Percentiles rank a stretch among this genome's conserved stretches.
These are phyloP conservation scores for Erythrocebus patas DNA, from an alignment of 2,113 vertebrate genomes.

Conservation along the genomic window DNA sequence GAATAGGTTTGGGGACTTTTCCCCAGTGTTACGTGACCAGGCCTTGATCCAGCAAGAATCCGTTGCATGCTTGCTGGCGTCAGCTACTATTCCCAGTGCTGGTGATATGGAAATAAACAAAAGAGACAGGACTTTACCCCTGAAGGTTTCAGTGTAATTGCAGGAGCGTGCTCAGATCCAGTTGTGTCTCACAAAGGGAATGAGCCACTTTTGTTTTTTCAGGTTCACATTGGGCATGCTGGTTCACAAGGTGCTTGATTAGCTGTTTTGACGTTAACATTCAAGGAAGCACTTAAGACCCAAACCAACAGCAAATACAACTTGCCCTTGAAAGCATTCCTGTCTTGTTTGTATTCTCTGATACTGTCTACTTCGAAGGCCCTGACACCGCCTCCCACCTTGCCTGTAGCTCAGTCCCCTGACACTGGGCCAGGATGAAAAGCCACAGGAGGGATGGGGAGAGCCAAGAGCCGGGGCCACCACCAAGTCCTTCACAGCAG, in stretches of 20 bases:
- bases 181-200: background rate
- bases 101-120: background rate
- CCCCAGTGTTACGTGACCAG: background rate
- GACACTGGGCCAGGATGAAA: background rate
- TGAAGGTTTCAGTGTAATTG: background rate
- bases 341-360: background rate
- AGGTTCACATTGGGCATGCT: rapidly evolving
- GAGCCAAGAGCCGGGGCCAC: background rate
- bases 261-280: too few relatives aligned
- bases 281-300: background rate
- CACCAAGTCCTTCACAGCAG: background rate
- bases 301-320: background rate
- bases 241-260: background rate
- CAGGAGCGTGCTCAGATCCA: background rate
- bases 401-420: background rate
- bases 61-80: rapidly evolving
- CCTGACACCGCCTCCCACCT: too few relatives aligned
- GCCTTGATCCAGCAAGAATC: background rate
- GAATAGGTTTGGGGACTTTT: background rate
- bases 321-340: too few relatives aligned
- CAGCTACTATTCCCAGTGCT: background rate
- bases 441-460: background rate
- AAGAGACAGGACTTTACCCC: background rate
- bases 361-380: background rate
- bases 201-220: too few relatives aligned